A percentile compares a stretch with the other conserved stretches of the same genome.
Conservation (phyloP, 2,888 invertebrate genomes). For the Mellilla xanthometata region DNA sequence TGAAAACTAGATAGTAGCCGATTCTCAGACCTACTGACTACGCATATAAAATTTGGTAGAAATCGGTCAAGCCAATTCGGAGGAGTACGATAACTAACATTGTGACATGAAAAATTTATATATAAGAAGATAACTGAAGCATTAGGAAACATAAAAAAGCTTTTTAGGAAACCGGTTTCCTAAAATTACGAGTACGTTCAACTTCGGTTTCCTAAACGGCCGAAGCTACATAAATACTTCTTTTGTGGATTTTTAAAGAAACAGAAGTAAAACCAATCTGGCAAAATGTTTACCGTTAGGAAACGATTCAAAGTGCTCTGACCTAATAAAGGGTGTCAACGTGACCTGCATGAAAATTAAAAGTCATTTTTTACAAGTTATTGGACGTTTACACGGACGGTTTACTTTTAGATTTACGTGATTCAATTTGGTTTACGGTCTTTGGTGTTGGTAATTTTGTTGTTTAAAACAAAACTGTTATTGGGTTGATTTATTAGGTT, state of each 20-base stretch:
- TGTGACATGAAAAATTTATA: too few relatives aligned
- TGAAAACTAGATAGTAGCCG: too few relatives aligned
- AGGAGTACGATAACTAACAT: too few relatives aligned
- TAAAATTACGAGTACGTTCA: too few relatives aligned
- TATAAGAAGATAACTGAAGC: too few relatives aligned
- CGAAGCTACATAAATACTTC: conserved; percentile 4
- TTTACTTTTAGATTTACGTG: conserved; percentile 15
- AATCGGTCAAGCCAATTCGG: too few relatives aligned
- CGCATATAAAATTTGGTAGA: too few relatives aligned
- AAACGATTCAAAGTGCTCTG: conserved; percentile 39
- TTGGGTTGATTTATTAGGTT: too few relatives aligned
- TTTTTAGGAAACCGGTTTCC: too few relatives aligned
- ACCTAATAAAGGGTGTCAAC: conserved; percentile 44
- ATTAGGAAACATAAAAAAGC: too few relatives aligned
- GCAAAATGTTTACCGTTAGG: conserved; percentile 38
- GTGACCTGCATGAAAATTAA: conserved; percentile 50
- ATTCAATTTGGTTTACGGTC: conserved; percentile 7
- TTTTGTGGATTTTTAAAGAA: too few relatives aligned
- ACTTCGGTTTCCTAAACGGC: background rate
- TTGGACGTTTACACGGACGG: conserved; percentile 28
- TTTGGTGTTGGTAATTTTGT: background rate
- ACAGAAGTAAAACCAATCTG: conserved; percentile 12
- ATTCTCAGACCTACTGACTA: too few relatives aligned
- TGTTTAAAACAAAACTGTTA: background rate
- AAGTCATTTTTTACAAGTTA: conserved; percentile 44